phyloP scores from a whole-genome alignment of 2,797 vertebrate species.

The Hipposideros larvatus region DNA sequence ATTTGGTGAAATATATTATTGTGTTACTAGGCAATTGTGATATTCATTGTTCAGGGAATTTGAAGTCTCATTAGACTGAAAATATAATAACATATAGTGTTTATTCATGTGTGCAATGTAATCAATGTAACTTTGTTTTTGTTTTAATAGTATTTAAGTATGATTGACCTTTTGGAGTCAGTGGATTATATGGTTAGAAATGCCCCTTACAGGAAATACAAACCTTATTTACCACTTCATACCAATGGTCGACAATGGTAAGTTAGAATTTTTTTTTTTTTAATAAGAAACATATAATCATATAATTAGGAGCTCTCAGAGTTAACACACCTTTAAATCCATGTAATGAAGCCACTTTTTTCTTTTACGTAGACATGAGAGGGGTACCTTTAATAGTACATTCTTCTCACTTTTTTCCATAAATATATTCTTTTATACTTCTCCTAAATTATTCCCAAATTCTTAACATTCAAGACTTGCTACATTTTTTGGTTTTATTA shows the following conservation, averaged over 20 bases:
- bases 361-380: not conserved
- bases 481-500: not conserved
- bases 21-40: not conserved
- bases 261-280: constrained; percentile 79
- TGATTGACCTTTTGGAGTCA: constrained; percentile 96
- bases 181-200: constrained; percentile 97
- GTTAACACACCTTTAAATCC: constrained; percentile 16
- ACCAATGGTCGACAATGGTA: constrained; percentile 91
- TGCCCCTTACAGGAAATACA: constrained; percentile 94
- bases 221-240: constrained; percentile 90
- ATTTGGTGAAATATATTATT: not conserved
- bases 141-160: constrained; percentile 92
- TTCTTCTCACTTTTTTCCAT: not conserved
- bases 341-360: not conserved
- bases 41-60: not conserved
- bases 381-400: not conserved
- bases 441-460: not conserved
- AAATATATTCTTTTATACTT: not conserved
- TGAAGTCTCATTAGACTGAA: not conserved
- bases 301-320: not conserved
- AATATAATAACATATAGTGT: constrained; percentile 33
- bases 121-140: constrained; percentile 68
- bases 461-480: constrained; percentile 30
- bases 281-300: not conserved
- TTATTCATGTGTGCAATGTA: constrained; percentile 3